Base-by-base conservation (phyloP, 2,888 invertebrate genomes). In the Thymelicus sylvestris region DNA sequence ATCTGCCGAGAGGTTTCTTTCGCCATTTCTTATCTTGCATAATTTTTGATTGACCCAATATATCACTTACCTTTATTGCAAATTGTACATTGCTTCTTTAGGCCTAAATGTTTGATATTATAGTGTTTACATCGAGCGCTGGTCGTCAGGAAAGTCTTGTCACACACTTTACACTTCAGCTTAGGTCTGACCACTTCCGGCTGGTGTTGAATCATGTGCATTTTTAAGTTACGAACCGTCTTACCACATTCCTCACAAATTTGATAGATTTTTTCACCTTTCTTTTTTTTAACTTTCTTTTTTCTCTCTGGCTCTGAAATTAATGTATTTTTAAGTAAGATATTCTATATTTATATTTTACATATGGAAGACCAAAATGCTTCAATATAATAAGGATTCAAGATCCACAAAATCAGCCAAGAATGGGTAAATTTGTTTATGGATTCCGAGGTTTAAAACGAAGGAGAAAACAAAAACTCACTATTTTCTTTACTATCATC, bases 211-310 rank as follows among this genome's bases (percentile, higher is more conserved):
- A 74, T 67, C 38, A 82, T 76, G 44, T 93, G 93, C 0, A 81
- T 75, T 48, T 83, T 87, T 6, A 93, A 67, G 67, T 91, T 84
- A 2, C 79, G 79, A 0, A 92, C 90, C 0, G 79, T 77, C 61
- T 88, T 87, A 0, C 93, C 93, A 62, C 93, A 93, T 72, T 88
- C 86, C 1, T 88, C 90, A 74, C 93, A 93, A 15, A 92, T 78
- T 74, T 85, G 81, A 38, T 74, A 75, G 64, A 76, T 65, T 62
- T 63, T 75, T 38, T 74, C 10, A 10, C 7, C 39, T 44, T 71
- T 15, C 12, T 75, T 72, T 81, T 3, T 65, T 74, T 73, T 75
- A 81, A 73, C 69, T 74, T 73, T 77, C 79, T 72, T 78, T 68
- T 75, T 78, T 80, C 67, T 73, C 39, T 0, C 2, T 4, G 69